phyloP scores from a whole-genome alignment of 2,797 vertebrate species.

The Megaceryle alcyon region DNA sequence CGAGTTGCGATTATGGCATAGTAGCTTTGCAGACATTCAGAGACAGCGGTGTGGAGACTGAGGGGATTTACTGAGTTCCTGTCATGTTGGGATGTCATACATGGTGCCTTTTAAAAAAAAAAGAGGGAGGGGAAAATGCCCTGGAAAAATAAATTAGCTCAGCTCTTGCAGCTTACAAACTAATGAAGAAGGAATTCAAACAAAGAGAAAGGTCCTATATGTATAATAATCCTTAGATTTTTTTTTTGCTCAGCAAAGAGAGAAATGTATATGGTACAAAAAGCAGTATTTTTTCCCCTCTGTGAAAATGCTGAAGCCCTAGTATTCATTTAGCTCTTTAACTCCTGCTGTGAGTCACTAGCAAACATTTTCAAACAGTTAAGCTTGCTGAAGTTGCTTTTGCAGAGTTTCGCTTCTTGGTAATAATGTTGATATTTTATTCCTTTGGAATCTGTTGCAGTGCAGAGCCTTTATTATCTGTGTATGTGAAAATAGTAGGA shows the following conservation, averaged over 20 bases:
- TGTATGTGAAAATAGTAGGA: slow-evolving; percentile 68
- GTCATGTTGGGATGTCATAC: slow-evolving; percentile 70
- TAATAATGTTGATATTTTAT: background rate
- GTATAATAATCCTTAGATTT: slow-evolving; percentile 26
- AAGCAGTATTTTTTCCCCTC: background rate
- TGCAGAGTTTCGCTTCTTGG: slow-evolving; percentile 19
- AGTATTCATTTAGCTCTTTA: slow-evolving; percentile 16
- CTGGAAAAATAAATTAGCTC: slow-evolving; percentile 73
- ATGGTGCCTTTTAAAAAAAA: slow-evolving; percentile 65
- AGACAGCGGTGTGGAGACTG: slow-evolving; percentile 75
- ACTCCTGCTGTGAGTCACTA: background rate
- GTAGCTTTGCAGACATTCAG: slow-evolving; percentile 81
- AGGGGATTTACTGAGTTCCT: slow-evolving; percentile 83
- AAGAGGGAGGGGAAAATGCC: slow-evolving; percentile 56
- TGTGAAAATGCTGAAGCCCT: background rate
- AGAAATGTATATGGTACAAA: background rate
- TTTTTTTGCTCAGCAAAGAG: slow-evolving; percentile 43
- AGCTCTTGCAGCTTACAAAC: slow-evolving; percentile 67
- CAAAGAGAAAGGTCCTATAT: slow-evolving; percentile 20
- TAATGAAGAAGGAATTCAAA: slow-evolving; percentile 65
- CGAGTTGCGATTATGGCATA: slow-evolving; percentile 63
- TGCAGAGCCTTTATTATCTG: slow-evolving; percentile 43
- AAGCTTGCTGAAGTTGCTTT: background rate
- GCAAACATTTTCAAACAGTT: slow-evolving; percentile 20
- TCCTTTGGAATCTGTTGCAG: background rate